phyloP scores from a whole-genome alignment of 2,797 vertebrate species.

The Helarctos malayanus region DNA sequence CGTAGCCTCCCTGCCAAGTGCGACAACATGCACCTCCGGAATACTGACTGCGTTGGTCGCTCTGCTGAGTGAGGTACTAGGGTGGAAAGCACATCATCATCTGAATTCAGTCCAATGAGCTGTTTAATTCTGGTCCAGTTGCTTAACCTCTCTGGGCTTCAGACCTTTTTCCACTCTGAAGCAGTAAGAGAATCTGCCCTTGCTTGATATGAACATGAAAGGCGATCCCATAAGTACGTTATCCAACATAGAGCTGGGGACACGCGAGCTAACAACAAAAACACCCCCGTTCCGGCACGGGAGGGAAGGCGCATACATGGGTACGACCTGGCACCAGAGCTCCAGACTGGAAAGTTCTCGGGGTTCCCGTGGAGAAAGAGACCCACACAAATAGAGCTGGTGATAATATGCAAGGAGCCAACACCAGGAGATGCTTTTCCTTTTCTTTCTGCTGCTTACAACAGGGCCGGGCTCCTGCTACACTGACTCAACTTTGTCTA shows the following conservation, averaged over 20 bases:
- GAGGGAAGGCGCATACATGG: fast-evolving
- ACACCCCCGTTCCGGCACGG: background rate
- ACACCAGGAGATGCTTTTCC: background rate
- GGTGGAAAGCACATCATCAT: background rate
- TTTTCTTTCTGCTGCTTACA: conserved; percentile 93
- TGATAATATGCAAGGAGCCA: background rate
- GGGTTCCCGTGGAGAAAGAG: background rate
- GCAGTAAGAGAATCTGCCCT: background rate
- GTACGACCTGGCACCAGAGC: background rate
- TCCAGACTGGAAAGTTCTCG: background rate
- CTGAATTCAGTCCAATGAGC: background rate
- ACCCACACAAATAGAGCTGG: background rate
- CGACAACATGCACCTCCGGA: background rate
- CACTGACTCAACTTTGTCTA: conserved; percentile 90
- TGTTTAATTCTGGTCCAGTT: background rate
- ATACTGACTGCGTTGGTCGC: fast-evolving
- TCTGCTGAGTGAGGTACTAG: fast-evolving
- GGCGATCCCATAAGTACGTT: background rate
- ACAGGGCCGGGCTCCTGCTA: conserved; percentile 92
- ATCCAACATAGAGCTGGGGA: background rate
- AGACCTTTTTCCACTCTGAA: background rate
- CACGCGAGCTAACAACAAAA: background rate
- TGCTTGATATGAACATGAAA: background rate
- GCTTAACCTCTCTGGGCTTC: conserved; percentile 38
- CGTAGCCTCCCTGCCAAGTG: fast-evolving